Base-by-base conservation (phyloP, 2,113 vertebrate species). In the Caranx melampygus region DNA sequence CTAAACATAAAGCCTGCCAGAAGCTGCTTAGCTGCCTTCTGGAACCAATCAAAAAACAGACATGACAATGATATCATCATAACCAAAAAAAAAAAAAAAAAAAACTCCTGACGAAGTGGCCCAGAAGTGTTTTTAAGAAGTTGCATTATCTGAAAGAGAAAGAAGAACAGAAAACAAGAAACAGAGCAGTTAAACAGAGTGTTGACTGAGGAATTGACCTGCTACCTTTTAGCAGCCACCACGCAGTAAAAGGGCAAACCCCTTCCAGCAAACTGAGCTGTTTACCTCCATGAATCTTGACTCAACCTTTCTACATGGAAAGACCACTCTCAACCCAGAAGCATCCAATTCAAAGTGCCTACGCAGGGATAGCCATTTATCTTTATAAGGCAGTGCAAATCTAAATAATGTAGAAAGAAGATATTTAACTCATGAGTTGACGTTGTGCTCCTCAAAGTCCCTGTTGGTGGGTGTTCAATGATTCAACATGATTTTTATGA, bases 11-110 rank as follows among this genome's bases (percentile, higher is more conserved):
- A 67, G 67, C 18, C 74, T 68, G 82, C 64, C 79, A 77, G 57
- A 69, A 34, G 61, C 37, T 72, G 72, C 61, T 77, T 6, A 44
- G 55, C 51, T 0, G 34, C 61, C 42, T 47, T 72, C 78, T 79
- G 82, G 63, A 84, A 68, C 60, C 54, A 74, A 89, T 83, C 76
- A 72, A 61, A 77, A 77, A 44, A 59, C 52, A 85, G 65, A 83
- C 45, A 52, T 8, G 47, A 78, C 57, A 83, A 77, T 74, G 64
- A 75, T 52, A 67, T 82, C 57, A 74, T 40, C 21, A 33, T 66
- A 31, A 21, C 42, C 8, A 42, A 42, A 42, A 42, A 42, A 42
- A 42, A 42, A 40, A 40, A 40, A 40, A 40, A 66, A 26, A 54
- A 31, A 34, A 7, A 3, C 3, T n/a, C 11, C 6, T 0, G 14